Evolutionary conservation across 2,888 invertebrate species (phyloP).

Genomic region (Synergus gifuensis): DNA sequence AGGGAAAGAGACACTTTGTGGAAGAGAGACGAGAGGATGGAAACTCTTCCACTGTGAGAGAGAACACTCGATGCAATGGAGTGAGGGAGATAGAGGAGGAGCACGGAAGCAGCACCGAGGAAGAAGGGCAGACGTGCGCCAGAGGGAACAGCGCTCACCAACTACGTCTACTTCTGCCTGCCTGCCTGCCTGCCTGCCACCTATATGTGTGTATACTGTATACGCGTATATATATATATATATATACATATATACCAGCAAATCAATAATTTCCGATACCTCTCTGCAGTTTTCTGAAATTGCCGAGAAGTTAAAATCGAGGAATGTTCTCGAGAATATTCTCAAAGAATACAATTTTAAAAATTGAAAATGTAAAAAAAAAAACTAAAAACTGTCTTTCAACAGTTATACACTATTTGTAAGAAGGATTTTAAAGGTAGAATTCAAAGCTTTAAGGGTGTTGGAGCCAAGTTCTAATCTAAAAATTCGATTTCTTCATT

Average conservation of each 20-base stretch:
- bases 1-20: constrained; percentile 25
- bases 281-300: constrained; percentile 47
- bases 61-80: constrained; percentile 41
- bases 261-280: constrained; percentile 73
- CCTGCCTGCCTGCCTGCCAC: constrained; percentile 54
- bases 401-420: no score
- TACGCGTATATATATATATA: constrained; percentile 46
- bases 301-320: background rate
- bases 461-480: no score
- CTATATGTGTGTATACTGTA: constrained; percentile 49
- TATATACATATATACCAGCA: constrained; percentile 54
- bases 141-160: constrained; percentile 70
- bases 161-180: constrained; percentile 61
- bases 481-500: no score
- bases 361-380: no score
- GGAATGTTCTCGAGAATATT: constrained; percentile 2
- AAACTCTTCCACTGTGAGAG: constrained; percentile 11
- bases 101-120: constrained; percentile 42
- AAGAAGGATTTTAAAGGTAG: background rate
- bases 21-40: constrained; percentile 6
- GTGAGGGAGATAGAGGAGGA: constrained; percentile 39
- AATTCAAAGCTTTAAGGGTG: background rate
- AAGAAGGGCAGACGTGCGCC: constrained; percentile 72
- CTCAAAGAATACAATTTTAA: background rate
- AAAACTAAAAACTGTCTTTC: no score